These are phyloP conservation scores for Phoxinus phoxinus DNA, from an alignment of 2,113 vertebrate species.

Conservation along the genomic window DNA sequence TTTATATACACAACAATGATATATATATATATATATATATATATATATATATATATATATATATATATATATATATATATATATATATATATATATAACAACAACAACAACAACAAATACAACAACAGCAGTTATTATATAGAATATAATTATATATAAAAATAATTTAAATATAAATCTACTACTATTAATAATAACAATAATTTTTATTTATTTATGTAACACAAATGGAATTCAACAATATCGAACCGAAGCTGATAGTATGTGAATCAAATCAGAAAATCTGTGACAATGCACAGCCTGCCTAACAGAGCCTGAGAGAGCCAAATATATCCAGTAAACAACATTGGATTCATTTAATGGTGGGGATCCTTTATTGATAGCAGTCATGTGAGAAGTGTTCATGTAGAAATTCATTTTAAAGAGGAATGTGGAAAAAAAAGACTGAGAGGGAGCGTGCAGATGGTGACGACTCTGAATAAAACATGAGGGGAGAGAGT, in stretches of 20 bases:
- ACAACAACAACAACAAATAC: no score
- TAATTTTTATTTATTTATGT: no score
- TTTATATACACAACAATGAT: no score
- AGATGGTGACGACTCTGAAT: constrained; percentile 47
- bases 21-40: no score
- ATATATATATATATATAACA: no score
- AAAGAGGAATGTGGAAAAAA: constrained; percentile 32
- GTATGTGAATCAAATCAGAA: not conserved
- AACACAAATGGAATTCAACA: not conserved
- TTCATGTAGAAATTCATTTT: constrained; percentile 9
- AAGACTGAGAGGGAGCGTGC: not conserved
- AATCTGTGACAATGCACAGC: not conserved
- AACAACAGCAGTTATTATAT: no score
- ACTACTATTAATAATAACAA: no score
- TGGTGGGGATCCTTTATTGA: constrained; percentile 9
- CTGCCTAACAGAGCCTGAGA: not conserved
- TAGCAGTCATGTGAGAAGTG: not conserved
- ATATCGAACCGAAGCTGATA: not conserved
- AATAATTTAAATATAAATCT: no score
- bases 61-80: no score
- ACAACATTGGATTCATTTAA: not conserved
- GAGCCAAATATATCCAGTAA: constrained; percentile 2
- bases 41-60: no score
- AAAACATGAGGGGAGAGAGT: constrained; percentile 42
- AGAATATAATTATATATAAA: no score